These are phyloP conservation scores for Argyra leucocephala DNA, from an alignment of 2,888 invertebrate species.

Conservation along the genomic window DNA sequence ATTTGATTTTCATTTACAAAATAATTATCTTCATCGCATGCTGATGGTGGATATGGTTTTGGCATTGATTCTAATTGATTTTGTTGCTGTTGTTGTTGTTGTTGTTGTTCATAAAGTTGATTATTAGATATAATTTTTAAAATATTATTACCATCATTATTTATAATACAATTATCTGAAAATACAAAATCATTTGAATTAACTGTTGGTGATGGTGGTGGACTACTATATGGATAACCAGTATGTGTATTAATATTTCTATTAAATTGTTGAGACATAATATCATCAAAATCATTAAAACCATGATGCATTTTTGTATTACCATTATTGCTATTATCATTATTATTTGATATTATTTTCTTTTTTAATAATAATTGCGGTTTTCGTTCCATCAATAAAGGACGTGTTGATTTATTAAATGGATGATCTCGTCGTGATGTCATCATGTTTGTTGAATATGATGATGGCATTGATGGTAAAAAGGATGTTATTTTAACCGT, in stretches of 20 bases:
- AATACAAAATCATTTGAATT: conserved; percentile 37
- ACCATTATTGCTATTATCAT: conserved; percentile 26
- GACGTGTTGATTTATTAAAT: conserved; percentile 35
- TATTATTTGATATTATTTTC: conserved; percentile 17
- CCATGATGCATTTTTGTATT: conserved; percentile 40
- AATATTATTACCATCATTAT: not conserved
- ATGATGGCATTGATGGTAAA: conserved; percentile 27
- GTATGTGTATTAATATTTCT: conserved; percentile 38
- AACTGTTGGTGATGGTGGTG: conserved; percentile 39
- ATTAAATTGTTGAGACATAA: conserved; percentile 38
- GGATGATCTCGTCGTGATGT: conserved; percentile 39
- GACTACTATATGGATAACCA: conserved; percentile 42
- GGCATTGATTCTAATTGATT: not conserved
- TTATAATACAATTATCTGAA: conserved; percentile 25
- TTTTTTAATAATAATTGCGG: conserved; percentile 30
- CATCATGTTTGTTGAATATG: conserved; percentile 30
- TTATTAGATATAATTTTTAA: not conserved
- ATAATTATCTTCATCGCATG: conserved; percentile 10
- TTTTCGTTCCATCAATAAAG: conserved; percentile 36
- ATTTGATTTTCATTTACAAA: conserved; percentile 8
- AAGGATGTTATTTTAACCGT: conserved; percentile 33
- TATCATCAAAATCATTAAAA: conserved; percentile 41
- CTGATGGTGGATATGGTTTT: conserved; percentile 12
- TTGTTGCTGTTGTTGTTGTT: conserved; percentile 9
- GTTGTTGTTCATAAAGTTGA: not conserved